Percentiles rank a stretch among this genome's conserved stretches.
Conservation (phyloP, 2,113 vertebrate species). For the Saguinus imperator region DNA sequence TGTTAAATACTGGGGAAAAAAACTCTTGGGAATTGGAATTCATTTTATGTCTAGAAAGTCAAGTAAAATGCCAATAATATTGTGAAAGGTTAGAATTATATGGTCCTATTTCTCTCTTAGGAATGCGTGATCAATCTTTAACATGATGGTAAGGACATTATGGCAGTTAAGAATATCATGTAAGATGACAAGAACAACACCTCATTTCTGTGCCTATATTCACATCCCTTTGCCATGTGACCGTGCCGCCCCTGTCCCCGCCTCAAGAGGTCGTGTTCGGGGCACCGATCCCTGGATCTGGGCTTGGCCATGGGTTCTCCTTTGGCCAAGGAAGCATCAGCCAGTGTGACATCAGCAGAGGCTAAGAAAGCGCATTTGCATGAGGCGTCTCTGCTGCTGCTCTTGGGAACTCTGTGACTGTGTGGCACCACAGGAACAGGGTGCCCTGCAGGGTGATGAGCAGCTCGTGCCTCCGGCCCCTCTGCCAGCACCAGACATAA, state of each 20-base stretch:
- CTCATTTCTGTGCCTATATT: neutral
- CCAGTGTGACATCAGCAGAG: neutral
- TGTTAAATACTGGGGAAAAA: neutral
- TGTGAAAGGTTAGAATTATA: neutral
- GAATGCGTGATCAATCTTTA: no score
- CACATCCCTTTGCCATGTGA: rapidly evolving
- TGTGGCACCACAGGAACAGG: rapidly evolving
- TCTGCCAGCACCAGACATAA: neutral
- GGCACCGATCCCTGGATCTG: neutral
- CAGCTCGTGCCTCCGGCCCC: neutral
- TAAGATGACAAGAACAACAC: neutral
- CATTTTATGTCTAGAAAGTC: neutral
- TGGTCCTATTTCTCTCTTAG: neutral
- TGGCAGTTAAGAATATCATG: neutral
- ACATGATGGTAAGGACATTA: neutral
- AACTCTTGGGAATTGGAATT: neutral
- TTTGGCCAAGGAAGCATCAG: no score
- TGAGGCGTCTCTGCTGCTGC: neutral
- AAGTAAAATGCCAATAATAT: neutral
- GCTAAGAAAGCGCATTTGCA: neutral
- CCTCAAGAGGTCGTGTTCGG: neutral
- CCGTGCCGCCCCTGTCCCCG: no score
- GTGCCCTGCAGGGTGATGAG: neutral
- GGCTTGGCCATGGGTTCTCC: neutral
- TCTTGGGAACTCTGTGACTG: neutral